A percentile compares a stretch with the other conserved stretches of the same genome.
phyloP scores from a whole-genome alignment of 2,113 vertebrate species.

The Oncorhynchus gorbuscha region DNA sequence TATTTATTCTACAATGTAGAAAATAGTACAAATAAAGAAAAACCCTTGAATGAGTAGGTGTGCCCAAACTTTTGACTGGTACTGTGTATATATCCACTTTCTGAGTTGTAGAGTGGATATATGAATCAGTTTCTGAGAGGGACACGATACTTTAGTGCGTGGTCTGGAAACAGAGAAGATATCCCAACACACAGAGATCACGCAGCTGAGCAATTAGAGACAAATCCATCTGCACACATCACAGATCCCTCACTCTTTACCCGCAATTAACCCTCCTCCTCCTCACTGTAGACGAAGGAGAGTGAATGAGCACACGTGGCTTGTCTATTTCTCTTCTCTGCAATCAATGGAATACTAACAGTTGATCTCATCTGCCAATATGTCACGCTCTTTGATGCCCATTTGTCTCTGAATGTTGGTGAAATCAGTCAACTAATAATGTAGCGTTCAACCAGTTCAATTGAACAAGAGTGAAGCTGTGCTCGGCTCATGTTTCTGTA shows the following conservation, averaged over 20 bases:
- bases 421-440: background rate
- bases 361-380: constrained; percentile 9
- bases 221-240: constrained; percentile 18
- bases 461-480: background rate
- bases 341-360: constrained; percentile 4
- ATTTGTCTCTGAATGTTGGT: background rate
- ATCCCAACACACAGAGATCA: constrained; percentile 1
- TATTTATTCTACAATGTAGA: too few relatives aligned
- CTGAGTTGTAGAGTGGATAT: too few relatives aligned
- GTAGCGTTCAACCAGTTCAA: background rate
- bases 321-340: background rate
- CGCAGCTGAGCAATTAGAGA: constrained; percentile 37
- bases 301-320: background rate
- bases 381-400: background rate
- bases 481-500: background rate
- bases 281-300: background rate
- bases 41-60: too few relatives aligned
- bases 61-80: too few relatives aligned
- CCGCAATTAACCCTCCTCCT: constrained; percentile 21
- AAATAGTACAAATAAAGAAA: too few relatives aligned
- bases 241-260: constrained; percentile 12
- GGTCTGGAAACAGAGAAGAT: constrained; percentile 4
- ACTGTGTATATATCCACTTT: too few relatives aligned
- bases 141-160: background rate
- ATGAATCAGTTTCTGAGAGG: background rate